Conservation (phyloP, 2,888 invertebrate genomes). For the Epsilonema sp. region DNA sequence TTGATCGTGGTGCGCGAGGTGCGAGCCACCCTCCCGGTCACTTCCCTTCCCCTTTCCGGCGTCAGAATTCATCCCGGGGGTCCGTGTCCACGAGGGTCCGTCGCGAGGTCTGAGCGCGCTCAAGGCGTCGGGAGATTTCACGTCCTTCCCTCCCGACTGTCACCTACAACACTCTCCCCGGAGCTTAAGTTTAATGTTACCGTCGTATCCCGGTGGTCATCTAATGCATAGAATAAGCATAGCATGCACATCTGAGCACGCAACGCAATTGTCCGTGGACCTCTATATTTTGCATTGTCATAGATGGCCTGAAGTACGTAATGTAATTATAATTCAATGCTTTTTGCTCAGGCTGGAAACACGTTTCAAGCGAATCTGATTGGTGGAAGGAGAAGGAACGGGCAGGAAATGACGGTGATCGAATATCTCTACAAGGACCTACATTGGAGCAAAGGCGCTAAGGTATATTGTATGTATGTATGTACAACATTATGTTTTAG, state of each 20-base stretch:
- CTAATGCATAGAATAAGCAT: too few species aligned
- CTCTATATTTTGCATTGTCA: background rate
- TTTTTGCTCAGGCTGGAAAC: slow-evolving; percentile 14
- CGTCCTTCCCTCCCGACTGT: slow-evolving; percentile 14
- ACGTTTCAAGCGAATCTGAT: slow-evolving; percentile 21
- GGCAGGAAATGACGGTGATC: slow-evolving; percentile 18
- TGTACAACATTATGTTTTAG: too few species aligned
- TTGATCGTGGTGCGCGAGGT: too few species aligned
- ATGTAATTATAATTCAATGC: too few species aligned
- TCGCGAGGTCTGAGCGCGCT: slow-evolving; percentile 13
- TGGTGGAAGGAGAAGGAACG: slow-evolving; percentile 15
- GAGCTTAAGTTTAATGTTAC: too few species aligned
- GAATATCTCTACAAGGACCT: slow-evolving; percentile 22
- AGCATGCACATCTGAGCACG: too few species aligned
- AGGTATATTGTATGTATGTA: too few species aligned
- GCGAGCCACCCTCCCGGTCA: too few species aligned
- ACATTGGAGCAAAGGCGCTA: slow-evolving; percentile 21
- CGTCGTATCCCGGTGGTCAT: too few species aligned
- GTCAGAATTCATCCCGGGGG: slow-evolving; percentile 18
- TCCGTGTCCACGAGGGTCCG: slow-evolving; percentile 11
- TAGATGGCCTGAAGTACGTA: background rate
- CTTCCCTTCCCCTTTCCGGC: slow-evolving; percentile 24
- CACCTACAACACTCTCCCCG: slow-evolving; percentile 15
- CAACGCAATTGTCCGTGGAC: too few species aligned
- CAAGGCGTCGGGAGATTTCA: slow-evolving; percentile 11